Conservation (phyloP, 23 tunicate species). For the Clavelina lepadiformis region DNA sequence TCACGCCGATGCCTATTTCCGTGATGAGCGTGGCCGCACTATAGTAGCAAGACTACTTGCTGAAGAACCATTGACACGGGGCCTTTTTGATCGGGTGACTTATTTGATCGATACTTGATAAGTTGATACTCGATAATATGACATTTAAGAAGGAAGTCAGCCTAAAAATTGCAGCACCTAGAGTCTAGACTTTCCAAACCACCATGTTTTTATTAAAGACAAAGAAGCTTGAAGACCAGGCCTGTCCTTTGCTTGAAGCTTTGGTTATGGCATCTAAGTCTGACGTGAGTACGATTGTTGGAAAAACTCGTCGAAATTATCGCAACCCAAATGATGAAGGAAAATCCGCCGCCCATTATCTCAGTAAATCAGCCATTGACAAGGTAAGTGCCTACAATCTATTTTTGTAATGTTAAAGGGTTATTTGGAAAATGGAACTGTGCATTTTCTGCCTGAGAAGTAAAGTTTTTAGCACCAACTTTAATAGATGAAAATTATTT, state of each 20-base stretch:
- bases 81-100: constrained; percentile 58
- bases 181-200: too few species aligned
- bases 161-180: too few species aligned
- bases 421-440: too few species aligned
- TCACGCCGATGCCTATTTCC: constrained; percentile 78
- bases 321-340: constrained; percentile 74
- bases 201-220: too few species aligned
- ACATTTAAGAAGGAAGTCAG: too few species aligned
- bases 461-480: too few species aligned
- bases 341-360: constrained; percentile 85
- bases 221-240: constrained; percentile 69
- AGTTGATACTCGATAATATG: too few species aligned
- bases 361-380: constrained; percentile 70
- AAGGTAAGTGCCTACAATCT: too few species aligned
- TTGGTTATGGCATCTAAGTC: constrained; percentile 76
- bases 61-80: constrained; percentile 78
- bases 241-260: constrained; percentile 94
- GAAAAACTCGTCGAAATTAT: constrained; percentile 76
- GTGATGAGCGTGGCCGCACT: constrained; percentile 93
- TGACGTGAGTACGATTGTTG: constrained; percentile 80
- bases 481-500: too few species aligned
- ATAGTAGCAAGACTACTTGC: constrained; percentile 81
- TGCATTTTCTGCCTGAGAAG: too few species aligned
- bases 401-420: too few species aligned
- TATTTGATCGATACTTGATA: constrained; percentile 51